These are phyloP conservation scores for Dendronephthya gigantea DNA, from an alignment of 64 coral and sea anemone species.

Conservation along the genomic window DNA sequence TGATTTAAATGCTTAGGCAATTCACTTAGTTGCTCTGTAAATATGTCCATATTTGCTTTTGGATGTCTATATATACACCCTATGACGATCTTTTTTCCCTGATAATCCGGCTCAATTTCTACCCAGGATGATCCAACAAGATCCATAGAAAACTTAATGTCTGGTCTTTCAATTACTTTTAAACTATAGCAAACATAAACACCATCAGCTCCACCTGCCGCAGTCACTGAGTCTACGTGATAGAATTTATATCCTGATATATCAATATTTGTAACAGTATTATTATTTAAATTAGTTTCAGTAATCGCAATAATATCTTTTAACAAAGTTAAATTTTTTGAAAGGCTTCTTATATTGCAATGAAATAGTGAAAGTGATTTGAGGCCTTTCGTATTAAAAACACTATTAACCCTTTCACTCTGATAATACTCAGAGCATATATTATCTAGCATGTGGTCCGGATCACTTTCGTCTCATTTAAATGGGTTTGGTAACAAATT, in stretches of 20 bases:
- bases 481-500: constrained; percentile 33
- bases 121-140: constrained; percentile 47
- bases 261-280: constrained; percentile 4
- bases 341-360: constrained; percentile 36
- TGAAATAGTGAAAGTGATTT: constrained; percentile 4
- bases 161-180: constrained; percentile 39
- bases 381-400: neutral
- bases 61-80: constrained; percentile 47
- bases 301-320: constrained; percentile 35
- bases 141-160: constrained; percentile 44
- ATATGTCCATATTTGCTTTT: constrained; percentile 26
- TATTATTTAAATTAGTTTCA: constrained; percentile 42
- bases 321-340: constrained; percentile 19
- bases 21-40: constrained; percentile 32
- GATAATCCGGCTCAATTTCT: constrained; percentile 29
- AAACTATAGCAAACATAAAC: constrained; percentile 40
- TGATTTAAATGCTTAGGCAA: constrained; percentile 26
- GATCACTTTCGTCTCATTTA: constrained; percentile 37
- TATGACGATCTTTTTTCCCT: constrained; percentile 19
- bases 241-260: constrained; percentile 28
- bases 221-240: constrained; percentile 16
- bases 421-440: constrained; percentile 15
- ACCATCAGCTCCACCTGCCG: constrained; percentile 23
- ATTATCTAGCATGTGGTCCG: neutral
- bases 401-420: neutral